phyloP scores from a whole-genome alignment of 2,113 vertebrate genomes.

The Albula goreensis region DNA sequence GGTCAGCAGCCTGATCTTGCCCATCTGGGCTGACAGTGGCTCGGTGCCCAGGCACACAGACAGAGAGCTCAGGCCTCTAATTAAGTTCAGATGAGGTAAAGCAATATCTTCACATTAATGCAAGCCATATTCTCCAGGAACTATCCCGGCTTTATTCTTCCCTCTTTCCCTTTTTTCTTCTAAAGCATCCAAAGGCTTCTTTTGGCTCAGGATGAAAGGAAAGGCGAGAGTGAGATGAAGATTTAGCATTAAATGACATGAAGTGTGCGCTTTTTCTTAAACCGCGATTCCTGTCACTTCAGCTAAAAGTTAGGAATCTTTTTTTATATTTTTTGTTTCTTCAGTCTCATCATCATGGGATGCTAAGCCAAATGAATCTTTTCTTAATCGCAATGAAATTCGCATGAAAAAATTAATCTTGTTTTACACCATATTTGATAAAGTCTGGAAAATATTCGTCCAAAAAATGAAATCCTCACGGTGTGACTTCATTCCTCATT shows the following conservation, averaged over 20 bases:
- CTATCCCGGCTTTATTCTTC: conserved; percentile 63
- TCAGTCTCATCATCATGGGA: conserved; percentile 6
- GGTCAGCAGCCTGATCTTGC: conserved; percentile 56
- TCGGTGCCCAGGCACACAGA: conserved; percentile 60
- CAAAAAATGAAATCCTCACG: conserved; percentile 20
- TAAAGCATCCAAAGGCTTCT: conserved; percentile 64
- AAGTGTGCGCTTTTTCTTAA: conserved; percentile 30
- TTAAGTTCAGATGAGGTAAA: conserved; percentile 76
- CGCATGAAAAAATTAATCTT: background rate
- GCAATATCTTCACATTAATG: conserved; percentile 76
- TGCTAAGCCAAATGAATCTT: background rate
- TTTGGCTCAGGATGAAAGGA: conserved; percentile 70
- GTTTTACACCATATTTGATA: conserved; percentile 33
- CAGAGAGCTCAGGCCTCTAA: conserved; percentile 71
- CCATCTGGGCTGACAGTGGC: conserved; percentile 67
- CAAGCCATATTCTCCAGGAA: conserved; percentile 70
- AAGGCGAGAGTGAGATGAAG: conserved; percentile 52
- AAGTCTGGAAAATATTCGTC: background rate
- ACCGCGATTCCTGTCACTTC: conserved; percentile 15
- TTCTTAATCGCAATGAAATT: conserved; percentile 21
- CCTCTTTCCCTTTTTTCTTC: conserved; percentile 46
- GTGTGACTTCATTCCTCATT: conserved; percentile 2
- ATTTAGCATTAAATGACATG: conserved; percentile 48
- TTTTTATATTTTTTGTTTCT: conserved; percentile 3
- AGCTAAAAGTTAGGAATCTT: conserved; percentile 12